phyloP scores from a whole-genome alignment of 2,888 invertebrate species.

The Lamproptera curius region DNA sequence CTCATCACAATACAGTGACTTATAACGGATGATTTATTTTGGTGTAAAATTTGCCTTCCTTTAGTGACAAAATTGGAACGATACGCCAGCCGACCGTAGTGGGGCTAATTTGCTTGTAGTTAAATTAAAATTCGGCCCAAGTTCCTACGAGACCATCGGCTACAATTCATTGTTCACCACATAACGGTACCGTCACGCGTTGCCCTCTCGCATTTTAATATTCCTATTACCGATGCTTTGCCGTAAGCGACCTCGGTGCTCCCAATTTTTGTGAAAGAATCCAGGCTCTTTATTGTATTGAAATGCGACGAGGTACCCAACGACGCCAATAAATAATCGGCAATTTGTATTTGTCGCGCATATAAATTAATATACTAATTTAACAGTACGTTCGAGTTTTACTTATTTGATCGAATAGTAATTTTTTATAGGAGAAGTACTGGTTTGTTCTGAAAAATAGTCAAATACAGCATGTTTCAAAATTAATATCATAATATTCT shows the following conservation, averaged over 20 bases:
- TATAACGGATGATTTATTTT: neutral
- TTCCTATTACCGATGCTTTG: constrained; percentile 38
- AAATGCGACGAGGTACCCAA: neutral
- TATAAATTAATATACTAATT: constrained; percentile 1
- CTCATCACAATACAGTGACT: neutral
- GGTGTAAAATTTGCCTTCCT: neutral
- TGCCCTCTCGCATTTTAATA: constrained; percentile 54
- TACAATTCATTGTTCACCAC: constrained; percentile 40
- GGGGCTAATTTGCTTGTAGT: constrained; percentile 49
- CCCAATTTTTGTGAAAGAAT: constrained; percentile 35
- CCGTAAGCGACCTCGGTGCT: constrained; percentile 42
- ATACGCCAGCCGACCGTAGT: constrained; percentile 27
- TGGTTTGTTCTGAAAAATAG: too few relatives aligned
- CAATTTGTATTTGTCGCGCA: neutral
- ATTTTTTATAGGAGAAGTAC: too few relatives aligned
- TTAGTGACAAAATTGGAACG: too few relatives aligned
- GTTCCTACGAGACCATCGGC: constrained; percentile 49
- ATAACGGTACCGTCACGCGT: constrained; percentile 42
- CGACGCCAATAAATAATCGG: neutral
- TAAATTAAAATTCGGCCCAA: constrained; percentile 61
- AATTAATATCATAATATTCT: too few relatives aligned
- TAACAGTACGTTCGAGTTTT: too few relatives aligned
- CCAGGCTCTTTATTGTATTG: constrained; percentile 15
- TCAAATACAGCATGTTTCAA: too few relatives aligned
- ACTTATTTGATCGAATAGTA: too few relatives aligned